Conservation (phyloP, 2,888 invertebrate species). For the Rotaria socialis region DNA sequence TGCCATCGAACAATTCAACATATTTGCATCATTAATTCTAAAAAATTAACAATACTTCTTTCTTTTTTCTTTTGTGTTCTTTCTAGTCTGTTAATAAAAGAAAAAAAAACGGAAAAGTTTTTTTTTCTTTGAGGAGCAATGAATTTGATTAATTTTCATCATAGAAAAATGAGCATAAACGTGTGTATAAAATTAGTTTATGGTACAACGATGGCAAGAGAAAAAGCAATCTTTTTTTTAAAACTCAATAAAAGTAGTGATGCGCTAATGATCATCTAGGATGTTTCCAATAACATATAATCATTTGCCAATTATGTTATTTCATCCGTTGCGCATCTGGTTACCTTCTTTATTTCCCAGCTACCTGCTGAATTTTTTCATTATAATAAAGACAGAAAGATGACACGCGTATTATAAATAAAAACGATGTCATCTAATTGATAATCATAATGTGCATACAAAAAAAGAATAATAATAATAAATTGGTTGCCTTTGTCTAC, state of each 20-base stretch:
- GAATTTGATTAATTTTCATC: too few species aligned
- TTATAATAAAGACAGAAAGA: constrained; percentile 3
- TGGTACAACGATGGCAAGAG: too few species aligned
- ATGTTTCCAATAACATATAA: constrained; percentile 20
- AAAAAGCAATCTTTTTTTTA: constrained; percentile 2
- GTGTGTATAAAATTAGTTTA: too few species aligned
- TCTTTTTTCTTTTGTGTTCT: not conserved
- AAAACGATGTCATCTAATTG: not conserved
- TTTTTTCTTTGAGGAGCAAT: too few species aligned
- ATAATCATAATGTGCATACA: constrained; percentile 4
- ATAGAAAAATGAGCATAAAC: too few species aligned
- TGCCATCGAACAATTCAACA: not conserved
- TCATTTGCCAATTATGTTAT: constrained; percentile 22
- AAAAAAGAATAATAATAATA: not conserved
- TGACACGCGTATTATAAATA: constrained; percentile 19
- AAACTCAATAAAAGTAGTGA: not conserved
- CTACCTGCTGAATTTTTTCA: constrained; percentile 9
- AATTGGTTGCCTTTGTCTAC: not conserved
- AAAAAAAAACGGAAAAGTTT: too few species aligned
- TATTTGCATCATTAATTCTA: not conserved
- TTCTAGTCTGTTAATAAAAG: not conserved
- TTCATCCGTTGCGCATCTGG: constrained; percentile 21
- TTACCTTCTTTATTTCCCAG: not conserved
- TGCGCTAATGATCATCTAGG: constrained; percentile 1
- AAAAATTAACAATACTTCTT: too few species aligned